phyloP scores from a whole-genome alignment of 2,113 vertebrate species.

The Equus przewalskii region DNA sequence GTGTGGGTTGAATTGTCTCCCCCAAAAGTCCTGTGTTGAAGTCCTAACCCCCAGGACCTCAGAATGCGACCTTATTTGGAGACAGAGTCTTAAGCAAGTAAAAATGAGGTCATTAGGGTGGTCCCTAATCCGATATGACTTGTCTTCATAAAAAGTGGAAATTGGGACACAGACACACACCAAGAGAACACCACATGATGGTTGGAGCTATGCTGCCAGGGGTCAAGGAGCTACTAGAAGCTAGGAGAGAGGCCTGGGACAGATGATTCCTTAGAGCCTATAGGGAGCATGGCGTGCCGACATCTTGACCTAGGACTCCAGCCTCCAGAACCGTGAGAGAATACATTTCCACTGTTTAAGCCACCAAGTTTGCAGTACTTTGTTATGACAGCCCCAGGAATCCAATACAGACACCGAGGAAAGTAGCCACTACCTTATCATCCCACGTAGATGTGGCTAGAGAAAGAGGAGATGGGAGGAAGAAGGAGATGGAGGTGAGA shows the following conservation, averaged over 20 bases:
- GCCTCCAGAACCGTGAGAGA: neutral
- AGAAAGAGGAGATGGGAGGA: neutral
- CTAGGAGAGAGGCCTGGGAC: too few species aligned
- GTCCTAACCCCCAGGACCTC: neutral
- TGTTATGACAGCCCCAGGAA: neutral
- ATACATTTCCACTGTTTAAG: too few species aligned
- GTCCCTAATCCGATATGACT: neutral
- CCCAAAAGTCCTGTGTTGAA: neutral
- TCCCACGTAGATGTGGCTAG: rapidly evolving
- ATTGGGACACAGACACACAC: neutral
- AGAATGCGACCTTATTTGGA: neutral
- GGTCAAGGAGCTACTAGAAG: neutral
- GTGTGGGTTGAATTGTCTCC: neutral
- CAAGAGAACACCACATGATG: neutral
- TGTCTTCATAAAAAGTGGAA: neutral
- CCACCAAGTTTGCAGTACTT: neutral
- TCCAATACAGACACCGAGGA: neutral
- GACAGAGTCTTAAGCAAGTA: neutral
- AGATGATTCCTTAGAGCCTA: too few species aligned
- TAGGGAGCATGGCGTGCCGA: neutral
- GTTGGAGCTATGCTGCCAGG: rapidly evolving
- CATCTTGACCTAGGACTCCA: neutral
- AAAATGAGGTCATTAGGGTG: neutral
- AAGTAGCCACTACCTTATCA: neutral
- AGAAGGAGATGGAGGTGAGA: neutral